Evolutionary conservation across 53 echinoderm and acorn worm genomes (phyloP), one percentile per base, ranked within the genome.

Genomic region (Holothuria leucospilota): DNA sequence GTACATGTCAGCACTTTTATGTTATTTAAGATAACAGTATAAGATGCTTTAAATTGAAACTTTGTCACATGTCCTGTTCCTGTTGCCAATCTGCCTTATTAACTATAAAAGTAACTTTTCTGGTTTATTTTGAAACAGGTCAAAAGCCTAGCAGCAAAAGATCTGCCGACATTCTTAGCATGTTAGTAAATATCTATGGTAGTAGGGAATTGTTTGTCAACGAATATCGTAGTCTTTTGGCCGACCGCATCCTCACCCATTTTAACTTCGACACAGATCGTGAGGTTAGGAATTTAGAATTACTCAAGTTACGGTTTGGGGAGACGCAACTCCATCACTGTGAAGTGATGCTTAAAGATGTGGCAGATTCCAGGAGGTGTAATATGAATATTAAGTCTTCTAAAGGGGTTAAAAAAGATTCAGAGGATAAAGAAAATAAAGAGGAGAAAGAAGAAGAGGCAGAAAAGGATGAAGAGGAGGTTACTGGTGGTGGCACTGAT

Each of bases 281-380:
- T 14, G 99, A 98, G 87, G 86, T 98, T 23, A 92, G 99, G 63
- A 95, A 98, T 51, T 87, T 98, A n/a, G 99, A 98, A 74, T 91
- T 98, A 7, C 86, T 98, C 20, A 98, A 98, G 89, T 85, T 98
- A 24, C 68, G 99, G 29, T 98, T 98, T 46, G 99, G 99, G 1
- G 99, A 98, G 87, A 90, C 99, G 4, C 99, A 98, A 59, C 92
- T 98, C 20, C 99, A 98, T 73, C 95, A 95, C 81, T 98, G 99
- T 63, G 99, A 98, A 68, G 93, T 98, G 27, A 98, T 98, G 95
- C 88, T 98, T 49, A 95, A 95, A 64, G 99, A 98, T 77, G 97
- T 98, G 23, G 99, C 95, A 1, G 99, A 98, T 84, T 98, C 99
- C 9, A 86, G 88, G 79, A 81, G 82, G 86, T 69, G 69, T 39